phyloP scores from a whole-genome alignment of 2,888 invertebrate species.

The Eulithis testata region DNA sequence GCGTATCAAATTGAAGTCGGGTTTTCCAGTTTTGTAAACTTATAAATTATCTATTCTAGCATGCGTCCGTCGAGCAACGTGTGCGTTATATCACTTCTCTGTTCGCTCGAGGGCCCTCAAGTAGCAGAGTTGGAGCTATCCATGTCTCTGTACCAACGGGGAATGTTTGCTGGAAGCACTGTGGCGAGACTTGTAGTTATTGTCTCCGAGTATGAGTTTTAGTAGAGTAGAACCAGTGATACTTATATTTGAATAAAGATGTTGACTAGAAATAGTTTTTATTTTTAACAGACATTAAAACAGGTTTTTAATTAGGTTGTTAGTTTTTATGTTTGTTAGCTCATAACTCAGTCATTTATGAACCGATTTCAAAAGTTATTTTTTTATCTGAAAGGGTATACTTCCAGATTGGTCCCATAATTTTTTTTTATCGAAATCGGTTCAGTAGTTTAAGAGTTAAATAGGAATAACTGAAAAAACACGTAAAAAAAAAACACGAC shows the following conservation, averaged over 20 bases:
- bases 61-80: constrained; percentile 86
- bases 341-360: too few species aligned
- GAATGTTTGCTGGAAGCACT: constrained; percentile 90
- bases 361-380: too few species aligned
- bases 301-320: too few species aligned
- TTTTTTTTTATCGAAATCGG: too few species aligned
- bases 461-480: too few species aligned
- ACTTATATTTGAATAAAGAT: constrained; percentile 23
- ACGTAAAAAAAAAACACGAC: too few species aligned
- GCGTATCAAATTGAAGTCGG: too few species aligned
- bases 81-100: constrained; percentile 89
- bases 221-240: constrained; percentile 23
- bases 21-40: too few species aligned
- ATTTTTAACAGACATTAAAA: neutral
- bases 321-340: too few species aligned
- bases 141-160: constrained; percentile 92
- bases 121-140: constrained; percentile 94
- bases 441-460: too few species aligned
- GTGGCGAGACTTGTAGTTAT: constrained; percentile 93
- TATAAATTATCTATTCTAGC: constrained; percentile 55
- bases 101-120: constrained; percentile 93
- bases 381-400: too few species aligned
- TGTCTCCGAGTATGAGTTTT: constrained; percentile 88
- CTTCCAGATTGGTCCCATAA: too few species aligned
- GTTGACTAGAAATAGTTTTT: constrained; percentile 1